Evolutionary conservation across 2,113 vertebrate species (phyloP).

Genomic region (Tyrannus savana): DNA sequence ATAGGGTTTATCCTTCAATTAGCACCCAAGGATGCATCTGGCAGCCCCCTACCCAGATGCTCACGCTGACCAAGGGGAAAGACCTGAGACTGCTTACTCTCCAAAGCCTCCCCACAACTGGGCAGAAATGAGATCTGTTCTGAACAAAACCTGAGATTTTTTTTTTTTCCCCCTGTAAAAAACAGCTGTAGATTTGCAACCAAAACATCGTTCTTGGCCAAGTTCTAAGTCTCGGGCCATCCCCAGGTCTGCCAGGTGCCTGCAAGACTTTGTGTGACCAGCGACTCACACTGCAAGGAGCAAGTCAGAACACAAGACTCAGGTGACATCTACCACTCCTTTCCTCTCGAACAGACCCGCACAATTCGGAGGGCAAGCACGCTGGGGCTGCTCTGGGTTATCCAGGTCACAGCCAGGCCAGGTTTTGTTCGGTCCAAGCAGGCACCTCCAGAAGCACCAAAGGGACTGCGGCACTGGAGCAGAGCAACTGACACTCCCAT

Average conservation of each 20-base stretch:
- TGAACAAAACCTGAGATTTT: background rate
- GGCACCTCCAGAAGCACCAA: background rate
- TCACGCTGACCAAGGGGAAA: fast-evolving
- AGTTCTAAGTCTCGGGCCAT: background rate
- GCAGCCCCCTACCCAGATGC: background rate
- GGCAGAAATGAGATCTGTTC: background rate
- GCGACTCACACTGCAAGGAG: background rate
- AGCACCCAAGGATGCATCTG: background rate
- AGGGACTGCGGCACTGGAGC: background rate
- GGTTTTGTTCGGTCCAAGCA: background rate
- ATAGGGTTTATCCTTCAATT: background rate
- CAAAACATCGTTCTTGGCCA: fast-evolving
- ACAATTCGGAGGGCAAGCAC: background rate
- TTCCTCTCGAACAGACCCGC: background rate
- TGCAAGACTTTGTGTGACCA: background rate
- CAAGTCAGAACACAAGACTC: fast-evolving
- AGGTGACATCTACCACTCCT: fast-evolving
- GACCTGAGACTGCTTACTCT: background rate
- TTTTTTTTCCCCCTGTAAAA: background rate
- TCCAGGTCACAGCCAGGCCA: background rate
- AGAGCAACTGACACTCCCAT: background rate
- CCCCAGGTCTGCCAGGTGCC: background rate
- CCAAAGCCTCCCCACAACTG: background rate
- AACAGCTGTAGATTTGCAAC: background rate
- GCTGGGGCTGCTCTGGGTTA: background rate